phyloP scores from a whole-genome alignment of 2,797 vertebrate species.

The Xiphophorus birchmanni region DNA sequence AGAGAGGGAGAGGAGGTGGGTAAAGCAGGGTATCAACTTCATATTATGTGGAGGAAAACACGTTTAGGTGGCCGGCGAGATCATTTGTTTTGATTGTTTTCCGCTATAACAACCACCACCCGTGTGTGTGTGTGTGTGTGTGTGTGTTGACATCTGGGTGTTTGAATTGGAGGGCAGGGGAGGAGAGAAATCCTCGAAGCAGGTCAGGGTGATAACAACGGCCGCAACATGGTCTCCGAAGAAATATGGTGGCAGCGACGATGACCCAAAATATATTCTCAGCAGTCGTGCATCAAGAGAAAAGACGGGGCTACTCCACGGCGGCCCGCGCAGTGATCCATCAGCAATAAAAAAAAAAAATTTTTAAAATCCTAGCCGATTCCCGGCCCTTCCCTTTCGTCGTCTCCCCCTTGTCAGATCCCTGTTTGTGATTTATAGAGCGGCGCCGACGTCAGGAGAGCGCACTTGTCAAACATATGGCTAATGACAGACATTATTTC shows the following conservation, averaged over 20 bases:
- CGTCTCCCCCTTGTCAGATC: slow-evolving; percentile 64
- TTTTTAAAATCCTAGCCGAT: slow-evolving; percentile 59
- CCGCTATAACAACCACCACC: slow-evolving; percentile 60
- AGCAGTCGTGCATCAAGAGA: slow-evolving; percentile 68
- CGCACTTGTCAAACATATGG: slow-evolving; percentile 77
- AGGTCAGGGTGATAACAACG: slow-evolving; percentile 73
- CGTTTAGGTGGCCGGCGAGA: slow-evolving; percentile 58
- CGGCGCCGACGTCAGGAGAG: slow-evolving; percentile 65
- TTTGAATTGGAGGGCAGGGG: slow-evolving; percentile 30
- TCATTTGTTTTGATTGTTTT: slow-evolving; percentile 71
- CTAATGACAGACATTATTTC: slow-evolving; percentile 78
- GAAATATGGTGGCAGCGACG: slow-evolving; percentile 55
- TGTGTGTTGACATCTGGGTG: slow-evolving; percentile 62
- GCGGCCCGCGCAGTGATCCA: slow-evolving; percentile 66
- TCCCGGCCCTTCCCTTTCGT: slow-evolving; percentile 61
- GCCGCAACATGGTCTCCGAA: slow-evolving; percentile 55
- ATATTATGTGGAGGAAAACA: slow-evolving; percentile 61
- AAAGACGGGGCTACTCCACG: slow-evolving; percentile 50
- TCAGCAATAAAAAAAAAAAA: slow-evolving; percentile 62
- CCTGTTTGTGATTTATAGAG: slow-evolving; percentile 75
- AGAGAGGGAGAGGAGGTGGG: neutral
- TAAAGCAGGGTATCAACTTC: slow-evolving; percentile 33
- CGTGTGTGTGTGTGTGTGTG: too few species aligned
- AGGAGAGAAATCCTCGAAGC: slow-evolving; percentile 39
- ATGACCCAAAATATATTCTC: slow-evolving; percentile 77